A percentile compares a stretch with the other conserved stretches of the same genome.
Evolutionary conservation across 1,140 invertebrate species (phyloP).

Genomic region (Harlomillsia oculata): DNA sequence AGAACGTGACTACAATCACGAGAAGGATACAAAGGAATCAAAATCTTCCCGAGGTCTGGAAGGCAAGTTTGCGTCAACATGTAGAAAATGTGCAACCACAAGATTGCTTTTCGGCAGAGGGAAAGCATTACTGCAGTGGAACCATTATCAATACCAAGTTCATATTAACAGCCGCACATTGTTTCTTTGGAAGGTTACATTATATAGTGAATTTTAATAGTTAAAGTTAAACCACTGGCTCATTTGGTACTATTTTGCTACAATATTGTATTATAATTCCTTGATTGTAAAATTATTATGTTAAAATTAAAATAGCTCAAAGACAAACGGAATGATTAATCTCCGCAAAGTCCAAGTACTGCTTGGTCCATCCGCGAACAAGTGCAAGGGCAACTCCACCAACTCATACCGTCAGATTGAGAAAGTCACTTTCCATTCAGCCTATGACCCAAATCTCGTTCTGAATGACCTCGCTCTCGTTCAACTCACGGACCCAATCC

Average conservation of each 20-base stretch:
- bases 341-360: neutral
- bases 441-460: conserved; percentile 16
- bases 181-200: conserved; percentile 29
- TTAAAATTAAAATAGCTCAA: neutral
- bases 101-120: conserved; percentile 5
- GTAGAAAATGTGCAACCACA: no score
- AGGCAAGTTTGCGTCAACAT: neutral
- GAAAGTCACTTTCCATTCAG: conserved; percentile 19
- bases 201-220: neutral
- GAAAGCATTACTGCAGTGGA: conserved; percentile 38
- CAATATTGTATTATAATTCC: neutral
- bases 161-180: conserved; percentile 41
- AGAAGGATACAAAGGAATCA: neutral
- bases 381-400: neutral
- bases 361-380: neutral
- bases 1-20: neutral
- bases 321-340: conserved; percentile 5
- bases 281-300: conserved; percentile 7
- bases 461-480: conserved; percentile 21
- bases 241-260: conserved; percentile 1
- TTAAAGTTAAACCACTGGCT: neutral
- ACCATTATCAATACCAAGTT: conserved; percentile 36
- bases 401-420: conserved; percentile 16
- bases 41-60: neutral
- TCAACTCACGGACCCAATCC: conserved; percentile 5